Conservation (phyloP, 2,797 vertebrate species). For the Diceros bicornis region DNA sequence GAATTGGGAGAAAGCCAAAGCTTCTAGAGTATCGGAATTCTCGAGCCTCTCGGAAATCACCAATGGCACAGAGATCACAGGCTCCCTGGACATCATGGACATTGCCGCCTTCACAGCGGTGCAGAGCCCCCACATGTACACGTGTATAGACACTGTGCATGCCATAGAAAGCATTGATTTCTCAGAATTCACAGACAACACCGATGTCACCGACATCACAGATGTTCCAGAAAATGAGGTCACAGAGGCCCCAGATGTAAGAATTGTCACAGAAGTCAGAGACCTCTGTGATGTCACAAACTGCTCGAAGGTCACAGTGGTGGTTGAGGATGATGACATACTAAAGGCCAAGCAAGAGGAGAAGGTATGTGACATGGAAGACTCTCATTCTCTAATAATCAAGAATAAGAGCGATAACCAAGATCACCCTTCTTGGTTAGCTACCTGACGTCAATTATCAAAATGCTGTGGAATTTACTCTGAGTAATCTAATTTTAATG, state of each 20-base stretch:
- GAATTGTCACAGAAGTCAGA: slow-evolving; percentile 73
- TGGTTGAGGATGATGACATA: slow-evolving; percentile 81
- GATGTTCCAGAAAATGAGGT: slow-evolving; percentile 74
- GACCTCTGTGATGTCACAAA: not conserved
- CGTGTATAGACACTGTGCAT: accelerated
- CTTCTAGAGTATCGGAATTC: slow-evolving; percentile 56
- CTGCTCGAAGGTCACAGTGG: slow-evolving; percentile 52
- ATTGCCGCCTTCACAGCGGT: not conserved
- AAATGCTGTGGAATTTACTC: not conserved
- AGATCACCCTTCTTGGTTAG: not conserved
- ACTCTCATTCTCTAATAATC: not conserved
- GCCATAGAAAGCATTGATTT: slow-evolving; percentile 39
- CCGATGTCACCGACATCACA: slow-evolving; percentile 66
- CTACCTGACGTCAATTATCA: not conserved
- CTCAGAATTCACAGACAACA: slow-evolving; percentile 72
- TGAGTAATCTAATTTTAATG: not conserved
- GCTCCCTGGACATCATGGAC: slow-evolving; percentile 37
- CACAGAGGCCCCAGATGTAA: slow-evolving; percentile 72
- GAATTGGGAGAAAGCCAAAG: slow-evolving; percentile 76
- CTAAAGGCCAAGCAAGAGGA: slow-evolving; percentile 72
- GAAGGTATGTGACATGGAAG: slow-evolving; percentile 68
- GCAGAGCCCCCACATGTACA: accelerated
- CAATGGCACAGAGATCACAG: slow-evolving; percentile 72
- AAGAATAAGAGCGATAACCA: not conserved
- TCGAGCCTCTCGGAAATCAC: slow-evolving; percentile 75